Percentiles rank a stretch among this genome's conserved stretches.
Evolutionary conservation across 64 coral and sea anemone genomes (phyloP).

Genomic region (Montipora efflorescens): DNA sequence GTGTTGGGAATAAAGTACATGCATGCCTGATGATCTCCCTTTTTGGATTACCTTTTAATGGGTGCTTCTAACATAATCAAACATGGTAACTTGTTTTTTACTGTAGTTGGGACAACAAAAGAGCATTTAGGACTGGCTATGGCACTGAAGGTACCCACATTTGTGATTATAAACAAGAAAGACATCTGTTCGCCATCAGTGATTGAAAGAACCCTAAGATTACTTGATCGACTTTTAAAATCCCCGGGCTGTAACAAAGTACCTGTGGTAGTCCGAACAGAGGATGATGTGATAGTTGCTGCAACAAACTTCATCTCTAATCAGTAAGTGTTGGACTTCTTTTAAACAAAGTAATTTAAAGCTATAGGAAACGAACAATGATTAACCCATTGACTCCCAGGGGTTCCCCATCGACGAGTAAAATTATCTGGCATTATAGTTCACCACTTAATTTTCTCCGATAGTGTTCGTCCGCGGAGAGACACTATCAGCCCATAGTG

Average conservation of each 20-base stretch:
- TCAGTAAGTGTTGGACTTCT: conserved; percentile 64
- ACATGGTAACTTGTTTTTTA: background rate
- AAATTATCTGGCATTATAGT: no score
- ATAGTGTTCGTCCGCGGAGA: no score
- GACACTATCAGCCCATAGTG: no score
- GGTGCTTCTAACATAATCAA: no score
- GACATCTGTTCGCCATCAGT: conserved; percentile 81
- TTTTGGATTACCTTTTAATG: no score
- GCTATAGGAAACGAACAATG: no score
- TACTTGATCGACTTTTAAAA: conserved; percentile 92
- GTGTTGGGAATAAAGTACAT: no score
- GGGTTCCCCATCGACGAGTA: no score
- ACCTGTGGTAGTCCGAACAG: conserved; percentile 69
- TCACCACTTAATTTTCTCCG: no score
- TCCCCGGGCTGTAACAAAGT: conserved; percentile 98
- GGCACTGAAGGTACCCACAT: conserved; percentile 95
- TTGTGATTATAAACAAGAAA: conserved; percentile 92
- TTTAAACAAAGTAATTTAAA: no score
- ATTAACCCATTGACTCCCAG: no score
- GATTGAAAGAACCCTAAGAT: conserved; percentile 71
- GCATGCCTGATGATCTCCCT: no score
- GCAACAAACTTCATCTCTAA: conserved; percentile 87
- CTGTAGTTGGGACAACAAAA: conserved; percentile 86
- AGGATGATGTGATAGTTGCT: conserved; percentile 91
- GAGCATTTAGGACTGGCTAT: conserved; percentile 95